Base-by-base conservation (phyloP, 2,888 invertebrate species). In the Eupeodes latifasciatus region DNA sequence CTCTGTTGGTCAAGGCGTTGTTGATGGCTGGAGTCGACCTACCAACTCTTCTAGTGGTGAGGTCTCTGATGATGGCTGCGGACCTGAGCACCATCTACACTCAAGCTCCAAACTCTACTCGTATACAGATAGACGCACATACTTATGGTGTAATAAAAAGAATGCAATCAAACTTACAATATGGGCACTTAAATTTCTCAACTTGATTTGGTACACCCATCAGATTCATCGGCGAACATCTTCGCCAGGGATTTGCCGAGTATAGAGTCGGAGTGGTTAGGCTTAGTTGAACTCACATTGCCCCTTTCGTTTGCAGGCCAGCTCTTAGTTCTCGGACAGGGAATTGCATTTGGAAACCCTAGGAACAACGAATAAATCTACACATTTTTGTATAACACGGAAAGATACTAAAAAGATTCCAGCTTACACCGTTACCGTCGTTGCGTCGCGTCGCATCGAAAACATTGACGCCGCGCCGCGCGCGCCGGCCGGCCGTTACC, bases 151-250 rank as follows among this genome's bases (percentile, higher is more conserved):
- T 80, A 87, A 87, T 87, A 87, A 87, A 87, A 79, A 79, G 27
- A 84, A 87, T 80, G 86, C 84, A 87, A 87, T 87, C 86, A 87
- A 87, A 87, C 79, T 87, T 84, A 83, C 83, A 83, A 87, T 87
- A 87, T 80, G 72, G 80, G 75, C 83, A 87, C 86, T 87, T 87
- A 80, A 80, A 83, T 79, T 87, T 87, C 83, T 87, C 59, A 76
- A 87, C 86, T 87, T 87, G 84, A 87, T 84, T 87, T 87, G 83
- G 86, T 87, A 87, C 86, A 83, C 86, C 79, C 82, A 87, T 87
- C 86, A 71, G 86, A 83, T 66, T 76, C 79, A 83, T 79, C 66
- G 74, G 34, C 69, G 62, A 79, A 66, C 79, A 75, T 69, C 78
- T 61, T 82, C 71, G 69, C 55, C 19, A 49, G 16, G 72, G 47